Percentiles rank a stretch among this genome's conserved stretches.
Conservation (phyloP, 2,888 invertebrate species). For the Acrobeloides nanus region DNA sequence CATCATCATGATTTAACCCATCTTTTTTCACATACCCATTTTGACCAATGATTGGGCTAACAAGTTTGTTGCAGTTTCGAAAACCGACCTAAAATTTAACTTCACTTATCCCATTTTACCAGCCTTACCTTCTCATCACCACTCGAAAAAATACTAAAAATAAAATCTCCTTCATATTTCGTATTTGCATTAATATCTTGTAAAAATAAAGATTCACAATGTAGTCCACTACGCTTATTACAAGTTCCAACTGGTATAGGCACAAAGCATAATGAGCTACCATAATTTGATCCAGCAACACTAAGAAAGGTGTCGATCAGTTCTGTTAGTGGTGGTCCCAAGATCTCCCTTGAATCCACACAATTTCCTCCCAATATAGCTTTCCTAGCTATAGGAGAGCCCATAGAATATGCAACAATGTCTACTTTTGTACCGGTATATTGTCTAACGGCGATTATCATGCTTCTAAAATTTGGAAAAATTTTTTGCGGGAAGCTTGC, state of each 20-base stretch:
- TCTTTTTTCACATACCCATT: conserved; percentile 43
- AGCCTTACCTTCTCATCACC: conserved; percentile 42
- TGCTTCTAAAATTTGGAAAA: too few relatives aligned
- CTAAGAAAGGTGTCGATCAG: conserved; percentile 49
- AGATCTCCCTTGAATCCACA: conserved; percentile 38
- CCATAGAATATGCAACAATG: conserved; percentile 51
- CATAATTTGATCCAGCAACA: conserved; percentile 52
- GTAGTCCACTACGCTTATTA: conserved; percentile 38
- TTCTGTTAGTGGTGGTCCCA: conserved; percentile 48
- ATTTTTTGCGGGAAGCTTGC: not conserved
- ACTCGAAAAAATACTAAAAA: conserved; percentile 48
- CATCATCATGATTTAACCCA: conserved; percentile 27
- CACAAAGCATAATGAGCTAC: conserved; percentile 43
- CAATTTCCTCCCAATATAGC: conserved; percentile 32
- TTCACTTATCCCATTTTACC: too few relatives aligned
- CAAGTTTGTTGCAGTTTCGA: conserved; percentile 35
- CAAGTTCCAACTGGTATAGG: conserved; percentile 52
- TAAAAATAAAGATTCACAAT: conserved; percentile 49
- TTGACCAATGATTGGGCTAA: conserved; percentile 42
- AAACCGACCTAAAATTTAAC: conserved; percentile 31
- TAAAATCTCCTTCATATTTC: conserved; percentile 41
- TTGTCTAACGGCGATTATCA: conserved; percentile 50
- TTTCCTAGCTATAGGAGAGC: conserved; percentile 45
- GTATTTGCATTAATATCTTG: conserved; percentile 44
- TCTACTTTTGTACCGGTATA: conserved; percentile 50